Percentiles rank a stretch among this genome's conserved stretches.
These are phyloP conservation scores for Ageneiosus marmoratus DNA, from an alignment of 2,113 vertebrate species.

Conservation along the genomic window DNA sequence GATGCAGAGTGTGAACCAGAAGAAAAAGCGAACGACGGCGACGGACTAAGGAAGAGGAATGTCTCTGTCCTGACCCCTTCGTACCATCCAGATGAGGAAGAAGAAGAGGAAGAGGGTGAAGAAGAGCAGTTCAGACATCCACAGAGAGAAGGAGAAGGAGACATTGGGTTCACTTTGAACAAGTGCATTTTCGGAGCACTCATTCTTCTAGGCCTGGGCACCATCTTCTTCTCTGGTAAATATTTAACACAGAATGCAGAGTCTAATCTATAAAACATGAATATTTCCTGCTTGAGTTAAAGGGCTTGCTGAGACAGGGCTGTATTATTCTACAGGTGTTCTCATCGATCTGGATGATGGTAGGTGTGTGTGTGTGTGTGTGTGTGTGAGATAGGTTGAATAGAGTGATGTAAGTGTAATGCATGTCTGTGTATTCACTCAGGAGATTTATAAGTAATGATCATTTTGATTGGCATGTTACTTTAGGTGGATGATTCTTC, in stretches of 20 bases:
- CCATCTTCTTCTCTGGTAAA: slow-evolving; percentile 77
- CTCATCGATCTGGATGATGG: slow-evolving; percentile 74
- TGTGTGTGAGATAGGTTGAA: not conserved
- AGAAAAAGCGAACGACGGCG: slow-evolving; percentile 51
- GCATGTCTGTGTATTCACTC: slow-evolving; percentile 22
- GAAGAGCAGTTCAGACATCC: slow-evolving; percentile 63
- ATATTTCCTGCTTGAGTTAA: slow-evolving; percentile 58
- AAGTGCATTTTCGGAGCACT: slow-evolving; percentile 82
- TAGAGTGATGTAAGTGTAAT: not conserved
- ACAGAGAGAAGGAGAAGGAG: slow-evolving; percentile 61
- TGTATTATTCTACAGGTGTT: slow-evolving; percentile 76
- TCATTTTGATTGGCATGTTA: not conserved
- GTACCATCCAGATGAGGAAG: slow-evolving; percentile 61
- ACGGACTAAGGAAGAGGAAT: slow-evolving; percentile 63
- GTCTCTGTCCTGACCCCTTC: slow-evolving; percentile 64
- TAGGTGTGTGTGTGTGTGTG: slow-evolving; percentile 62
- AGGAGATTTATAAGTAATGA: not conserved
- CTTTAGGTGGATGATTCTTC: not conserved
- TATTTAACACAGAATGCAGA: not conserved
- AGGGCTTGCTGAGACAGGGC: slow-evolving; percentile 70
- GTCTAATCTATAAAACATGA: not conserved
- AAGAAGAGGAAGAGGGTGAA: slow-evolving; percentile 60
- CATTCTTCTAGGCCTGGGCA: slow-evolving; percentile 76
- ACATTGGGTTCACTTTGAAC: slow-evolving; percentile 72
- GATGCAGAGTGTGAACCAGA: slow-evolving; percentile 18